phyloP scores from a whole-genome alignment of 2,113 vertebrate species.

The Oophaga pumilio region DNA sequence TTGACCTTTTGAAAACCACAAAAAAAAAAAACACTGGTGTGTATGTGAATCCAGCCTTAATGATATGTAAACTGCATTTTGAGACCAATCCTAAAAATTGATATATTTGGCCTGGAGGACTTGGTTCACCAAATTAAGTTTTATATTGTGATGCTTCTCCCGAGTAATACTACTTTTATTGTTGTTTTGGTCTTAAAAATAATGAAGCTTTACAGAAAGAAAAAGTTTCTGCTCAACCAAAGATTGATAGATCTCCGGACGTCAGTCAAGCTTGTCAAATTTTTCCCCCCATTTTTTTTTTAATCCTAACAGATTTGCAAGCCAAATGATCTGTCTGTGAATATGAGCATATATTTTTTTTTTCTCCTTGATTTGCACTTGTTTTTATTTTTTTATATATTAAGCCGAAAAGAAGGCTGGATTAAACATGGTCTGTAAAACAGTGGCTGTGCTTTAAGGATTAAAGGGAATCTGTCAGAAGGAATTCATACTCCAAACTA shows the following conservation, averaged over 20 bases:
- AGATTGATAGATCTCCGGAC: not conserved
- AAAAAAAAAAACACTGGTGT: not conserved
- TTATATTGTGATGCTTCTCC: not conserved
- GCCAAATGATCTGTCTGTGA: not conserved
- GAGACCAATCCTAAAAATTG: not conserved
- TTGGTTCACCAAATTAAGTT: not conserved
- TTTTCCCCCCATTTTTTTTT: not conserved
- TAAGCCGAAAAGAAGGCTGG: slow-evolving; percentile 24
- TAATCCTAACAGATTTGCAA: slow-evolving; percentile 1
- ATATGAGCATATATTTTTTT: not conserved
- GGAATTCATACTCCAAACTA: no score
- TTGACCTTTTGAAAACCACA: not conserved
- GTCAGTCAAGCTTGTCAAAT: not conserved
- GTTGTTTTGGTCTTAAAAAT: not conserved
- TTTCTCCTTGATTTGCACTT: slow-evolving; percentile 25
- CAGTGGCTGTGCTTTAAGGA: slow-evolving; percentile 14
- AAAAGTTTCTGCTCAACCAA: not conserved
- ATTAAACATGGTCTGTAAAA: slow-evolving; percentile 15
- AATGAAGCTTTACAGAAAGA: not conserved
- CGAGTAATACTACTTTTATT: not conserved
- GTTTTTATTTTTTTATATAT: not conserved
- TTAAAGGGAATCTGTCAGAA: not conserved
- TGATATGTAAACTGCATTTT: not conserved
- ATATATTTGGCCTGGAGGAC: not conserved
- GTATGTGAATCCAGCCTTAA: not conserved